phyloP scores from a whole-genome alignment of 2,888 invertebrate genomes.

The Stenchaetothrips biformis region DNA sequence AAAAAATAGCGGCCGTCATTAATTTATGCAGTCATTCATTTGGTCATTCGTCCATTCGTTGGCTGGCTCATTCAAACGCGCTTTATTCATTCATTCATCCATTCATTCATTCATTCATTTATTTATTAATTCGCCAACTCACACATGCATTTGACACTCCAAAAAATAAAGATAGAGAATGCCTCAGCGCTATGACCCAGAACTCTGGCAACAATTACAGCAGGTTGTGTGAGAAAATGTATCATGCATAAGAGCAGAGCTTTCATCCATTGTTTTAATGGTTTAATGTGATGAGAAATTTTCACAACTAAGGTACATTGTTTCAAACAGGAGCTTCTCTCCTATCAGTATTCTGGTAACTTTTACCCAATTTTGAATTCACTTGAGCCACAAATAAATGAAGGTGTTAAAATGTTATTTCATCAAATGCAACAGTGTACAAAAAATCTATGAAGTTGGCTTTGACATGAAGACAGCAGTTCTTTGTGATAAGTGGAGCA shows the following conservation, averaged over 20 bases:
- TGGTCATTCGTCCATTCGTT: too few species aligned
- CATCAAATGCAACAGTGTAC: too few species aligned
- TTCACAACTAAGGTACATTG: slow-evolving; percentile 5
- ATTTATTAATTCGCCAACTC: background rate
- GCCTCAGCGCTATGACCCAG: background rate
- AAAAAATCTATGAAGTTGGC: too few species aligned
- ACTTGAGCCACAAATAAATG: background rate
- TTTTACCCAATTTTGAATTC: background rate
- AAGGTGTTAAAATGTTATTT: too few species aligned
- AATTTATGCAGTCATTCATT: too few species aligned
- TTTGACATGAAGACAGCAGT: background rate
- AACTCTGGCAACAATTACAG: background rate
- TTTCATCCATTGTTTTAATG: slow-evolving; percentile 21
- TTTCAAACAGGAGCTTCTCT: background rate
- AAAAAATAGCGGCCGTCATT: too few species aligned
- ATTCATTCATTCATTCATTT: too few species aligned
- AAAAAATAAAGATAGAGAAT: background rate
- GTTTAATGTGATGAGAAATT: slow-evolving; percentile 19
- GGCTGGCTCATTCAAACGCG: too few species aligned
- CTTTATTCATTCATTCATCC: too few species aligned
- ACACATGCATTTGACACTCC: background rate
- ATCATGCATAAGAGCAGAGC: slow-evolving; percentile 23
- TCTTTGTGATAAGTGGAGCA: too few species aligned
- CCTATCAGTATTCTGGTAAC: background rate
- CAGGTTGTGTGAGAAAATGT: slow-evolving; percentile 23